Conservation (phyloP, 2,797 vertebrate species). For the Sus cebifrons region DNA sequence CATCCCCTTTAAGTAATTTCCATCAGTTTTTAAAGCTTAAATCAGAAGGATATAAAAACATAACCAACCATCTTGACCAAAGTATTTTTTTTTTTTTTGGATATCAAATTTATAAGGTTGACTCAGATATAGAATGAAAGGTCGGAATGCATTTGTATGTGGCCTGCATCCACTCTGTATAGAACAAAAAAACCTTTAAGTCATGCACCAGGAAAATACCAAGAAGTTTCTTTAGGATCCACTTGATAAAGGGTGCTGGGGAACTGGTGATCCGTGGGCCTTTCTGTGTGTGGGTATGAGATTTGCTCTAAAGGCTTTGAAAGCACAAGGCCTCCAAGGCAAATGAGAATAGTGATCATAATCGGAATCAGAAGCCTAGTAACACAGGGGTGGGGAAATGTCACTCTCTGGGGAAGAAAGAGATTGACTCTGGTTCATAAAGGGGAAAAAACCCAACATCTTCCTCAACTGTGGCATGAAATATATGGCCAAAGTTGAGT, state of each 20-base stretch:
- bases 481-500: constrained; percentile 56
- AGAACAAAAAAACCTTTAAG: constrained; percentile 28
- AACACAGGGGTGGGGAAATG: constrained; percentile 79
- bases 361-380: constrained; percentile 72
- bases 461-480: constrained; percentile 68
- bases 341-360: constrained; percentile 77
- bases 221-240: background rate
- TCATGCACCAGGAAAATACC: background rate
- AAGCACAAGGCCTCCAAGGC: constrained; percentile 63
- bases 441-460: background rate
- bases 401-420: constrained; percentile 67
- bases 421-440: constrained; percentile 79
- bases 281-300: background rate
- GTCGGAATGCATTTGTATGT: background rate
- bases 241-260: background rate
- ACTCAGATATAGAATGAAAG: background rate
- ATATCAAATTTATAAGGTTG: background rate
- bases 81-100: background rate
- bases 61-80: background rate
- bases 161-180: background rate
- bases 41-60: background rate
- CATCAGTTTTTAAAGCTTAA: background rate
- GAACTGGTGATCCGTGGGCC: background rate
- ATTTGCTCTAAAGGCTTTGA: constrained; percentile 33
- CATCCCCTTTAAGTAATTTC: constrained; percentile 37